These are phyloP conservation scores for Aproaerema taeniolella DNA, from an alignment of 2,888 invertebrate genomes.

Conservation along the genomic window DNA sequence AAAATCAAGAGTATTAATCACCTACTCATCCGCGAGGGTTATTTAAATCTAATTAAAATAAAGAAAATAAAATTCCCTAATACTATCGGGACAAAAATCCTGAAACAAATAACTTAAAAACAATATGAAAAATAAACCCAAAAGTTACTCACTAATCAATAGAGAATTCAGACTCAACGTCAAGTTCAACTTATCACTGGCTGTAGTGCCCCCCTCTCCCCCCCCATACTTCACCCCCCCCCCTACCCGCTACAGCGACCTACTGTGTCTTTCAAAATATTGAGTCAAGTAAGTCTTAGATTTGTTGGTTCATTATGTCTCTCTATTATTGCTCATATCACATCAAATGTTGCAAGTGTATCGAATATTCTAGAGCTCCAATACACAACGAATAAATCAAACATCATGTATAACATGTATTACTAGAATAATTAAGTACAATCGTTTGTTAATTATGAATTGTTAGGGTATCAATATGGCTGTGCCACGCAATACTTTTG, in stretches of 20 bases:
- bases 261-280: slow-evolving; percentile 44
- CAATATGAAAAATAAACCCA: slow-evolving; percentile 75
- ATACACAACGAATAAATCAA: slow-evolving; percentile 67
- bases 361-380: slow-evolving; percentile 57
- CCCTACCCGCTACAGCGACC: slow-evolving; percentile 25
- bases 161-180: slow-evolving; percentile 72
- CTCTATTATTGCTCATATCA: slow-evolving; percentile 75
- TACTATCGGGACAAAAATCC: slow-evolving; percentile 77
- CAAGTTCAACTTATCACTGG: slow-evolving; percentile 58
- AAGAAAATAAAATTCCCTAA: slow-evolving; percentile 77
- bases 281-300: slow-evolving; percentile 48
- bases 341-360: slow-evolving; percentile 60
- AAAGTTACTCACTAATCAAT: slow-evolving; percentile 76
- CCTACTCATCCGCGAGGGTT: slow-evolving; percentile 62
- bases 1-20: slow-evolving; percentile 73
- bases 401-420: slow-evolving; percentile 54
- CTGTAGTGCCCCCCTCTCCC: slow-evolving; percentile 17
- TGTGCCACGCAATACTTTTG: slow-evolving; percentile 38
- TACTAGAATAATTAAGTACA: slow-evolving; percentile 71
- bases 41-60: slow-evolving; percentile 68
- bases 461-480: slow-evolving; percentile 54
- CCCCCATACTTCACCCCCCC: slow-evolving; percentile 25
- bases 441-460: slow-evolving; percentile 42
- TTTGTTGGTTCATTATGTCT: slow-evolving; percentile 53
- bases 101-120: slow-evolving; percentile 77